Evolutionary conservation across 2,888 invertebrate genomes (phyloP), one percentile per base, ranked within the genome.

Genomic region (Papilio protenor): DNA sequence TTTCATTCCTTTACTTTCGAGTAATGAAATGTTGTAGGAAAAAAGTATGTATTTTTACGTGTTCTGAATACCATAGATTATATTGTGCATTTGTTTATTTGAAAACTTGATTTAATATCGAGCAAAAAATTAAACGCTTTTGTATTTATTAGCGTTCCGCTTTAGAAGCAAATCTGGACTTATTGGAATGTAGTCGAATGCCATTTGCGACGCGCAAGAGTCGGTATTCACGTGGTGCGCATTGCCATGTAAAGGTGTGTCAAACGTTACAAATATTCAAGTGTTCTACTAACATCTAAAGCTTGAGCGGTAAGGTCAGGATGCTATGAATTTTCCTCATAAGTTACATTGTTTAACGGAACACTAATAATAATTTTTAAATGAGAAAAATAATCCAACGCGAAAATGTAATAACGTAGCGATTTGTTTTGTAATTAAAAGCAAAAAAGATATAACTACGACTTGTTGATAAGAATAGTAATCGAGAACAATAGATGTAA

Each of bases 111-210:
- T 27, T n/a, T 61, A 10, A 33, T 64, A 52, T n/a, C 23, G 23
- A 49, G 59, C 49, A 12, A 49, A 47, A 52, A 49, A 11, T 27
- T 40, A 40, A 40, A 57, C 71, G 71, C 45, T 11, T 71, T 75
- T 45, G 12, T 52, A 52, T 59, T 74, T 70, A 75, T 70, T 69
- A 77, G 73, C 73, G 77, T 73, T 74, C 57, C 74, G 74, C 59
- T 74, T 40, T 27, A 71, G 52, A 40, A 27, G 27, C 64, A 75
- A 66, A 45, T 75, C 47, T 64, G 52, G 52, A 61, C 33, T 64
- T 11, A 45, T 71, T 33, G 74, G 71, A 71, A 55, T 66, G 64
- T 74, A 73, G 18, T 45, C 73, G 47, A 57, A 73, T 57, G 45
- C 27, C 77, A 69, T 57, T 69, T 77, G 57, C 61, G 40, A 27